phyloP scores from a whole-genome alignment of 2,888 invertebrate species.

The Disparrhopalites patrizii region DNA sequence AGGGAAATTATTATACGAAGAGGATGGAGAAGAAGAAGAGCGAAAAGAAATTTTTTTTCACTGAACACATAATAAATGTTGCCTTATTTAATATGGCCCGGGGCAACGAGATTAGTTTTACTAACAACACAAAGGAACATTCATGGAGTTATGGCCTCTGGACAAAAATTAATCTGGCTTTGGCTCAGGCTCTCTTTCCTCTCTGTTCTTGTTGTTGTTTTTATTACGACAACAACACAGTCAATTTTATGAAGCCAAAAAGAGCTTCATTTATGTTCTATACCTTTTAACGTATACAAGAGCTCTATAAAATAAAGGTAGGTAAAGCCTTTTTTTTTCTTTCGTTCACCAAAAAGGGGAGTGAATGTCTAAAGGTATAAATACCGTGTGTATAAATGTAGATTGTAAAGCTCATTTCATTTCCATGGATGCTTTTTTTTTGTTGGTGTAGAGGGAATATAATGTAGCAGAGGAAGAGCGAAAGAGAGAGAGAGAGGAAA shows the following conservation, averaged over 20 bases:
- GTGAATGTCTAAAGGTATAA: no score
- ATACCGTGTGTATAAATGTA: not conserved
- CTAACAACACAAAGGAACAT: conserved; percentile 29
- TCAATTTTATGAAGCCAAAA: no score
- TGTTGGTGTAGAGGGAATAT: no score
- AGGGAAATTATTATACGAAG: not conserved
- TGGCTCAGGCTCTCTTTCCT: conserved; percentile 3
- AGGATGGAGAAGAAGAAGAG: not conserved
- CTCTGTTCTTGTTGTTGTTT: not conserved
- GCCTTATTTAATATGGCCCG: conserved; percentile 29
- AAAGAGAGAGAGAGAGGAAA: no score
- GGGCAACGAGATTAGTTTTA: conserved; percentile 20
- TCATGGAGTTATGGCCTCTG: conserved; percentile 13
- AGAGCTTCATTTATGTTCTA: no score
- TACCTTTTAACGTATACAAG: not conserved
- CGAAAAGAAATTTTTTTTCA: conserved; percentile 18
- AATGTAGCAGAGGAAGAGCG: no score
- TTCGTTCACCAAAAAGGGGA: no score
- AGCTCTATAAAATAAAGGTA: not conserved
- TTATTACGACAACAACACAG: no score
- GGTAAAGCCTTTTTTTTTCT: no score
- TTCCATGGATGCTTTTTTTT: no score
- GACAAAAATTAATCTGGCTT: conserved; percentile 22
- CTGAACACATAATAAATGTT: conserved; percentile 29
- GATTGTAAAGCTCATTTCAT: no score